A percentile compares a stretch with the other conserved stretches of the same genome.
phyloP scores from a whole-genome alignment of 2,888 invertebrate species.

The Noctua comes region DNA sequence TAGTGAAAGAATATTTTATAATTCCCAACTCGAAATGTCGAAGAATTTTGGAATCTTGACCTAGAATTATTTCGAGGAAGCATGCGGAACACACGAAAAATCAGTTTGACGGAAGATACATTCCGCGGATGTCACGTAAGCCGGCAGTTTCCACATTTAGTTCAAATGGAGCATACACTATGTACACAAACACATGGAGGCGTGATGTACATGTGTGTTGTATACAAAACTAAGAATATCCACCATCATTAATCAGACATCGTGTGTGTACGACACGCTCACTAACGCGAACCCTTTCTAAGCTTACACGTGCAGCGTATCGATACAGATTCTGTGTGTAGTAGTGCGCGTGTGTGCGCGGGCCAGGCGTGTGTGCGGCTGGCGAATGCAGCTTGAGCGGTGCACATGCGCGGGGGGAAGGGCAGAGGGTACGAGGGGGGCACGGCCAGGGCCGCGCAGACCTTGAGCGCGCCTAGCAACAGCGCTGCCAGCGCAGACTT shows the following conservation, averaged over 20 bases:
- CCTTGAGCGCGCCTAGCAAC: conserved; percentile 89
- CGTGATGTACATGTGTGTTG: conserved; percentile 55
- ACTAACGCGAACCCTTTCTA: conserved; percentile 72
- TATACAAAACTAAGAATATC: conserved; percentile 71
- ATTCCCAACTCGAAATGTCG: background rate
- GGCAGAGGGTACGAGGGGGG: conserved; percentile 70
- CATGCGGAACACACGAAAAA: conserved; percentile 48
- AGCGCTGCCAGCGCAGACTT: conserved; percentile 78
- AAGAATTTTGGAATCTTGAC: conserved; percentile 27
- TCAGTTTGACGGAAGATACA: conserved; percentile 63
- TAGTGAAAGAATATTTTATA: conserved; percentile 7
- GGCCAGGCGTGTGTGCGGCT: conserved; percentile 65
- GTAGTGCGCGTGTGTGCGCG: conserved; percentile 58
- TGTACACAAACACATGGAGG: conserved; percentile 65
- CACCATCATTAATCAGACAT: conserved; percentile 74
- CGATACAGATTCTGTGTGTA: conserved; percentile 49
- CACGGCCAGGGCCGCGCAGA: conserved; percentile 85
- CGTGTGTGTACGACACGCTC: conserved; percentile 69
- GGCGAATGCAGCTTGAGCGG: conserved; percentile 80
- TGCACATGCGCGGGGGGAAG: conserved; percentile 80
- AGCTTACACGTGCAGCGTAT: conserved; percentile 66
- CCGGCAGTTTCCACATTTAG: conserved; percentile 80
- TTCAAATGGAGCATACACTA: conserved; percentile 70
- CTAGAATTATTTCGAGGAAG: conserved; percentile 32
- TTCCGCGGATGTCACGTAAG: conserved; percentile 78